phyloP scores from a whole-genome alignment of 2,888 invertebrate species.

The Malachius bipustulatus region DNA sequence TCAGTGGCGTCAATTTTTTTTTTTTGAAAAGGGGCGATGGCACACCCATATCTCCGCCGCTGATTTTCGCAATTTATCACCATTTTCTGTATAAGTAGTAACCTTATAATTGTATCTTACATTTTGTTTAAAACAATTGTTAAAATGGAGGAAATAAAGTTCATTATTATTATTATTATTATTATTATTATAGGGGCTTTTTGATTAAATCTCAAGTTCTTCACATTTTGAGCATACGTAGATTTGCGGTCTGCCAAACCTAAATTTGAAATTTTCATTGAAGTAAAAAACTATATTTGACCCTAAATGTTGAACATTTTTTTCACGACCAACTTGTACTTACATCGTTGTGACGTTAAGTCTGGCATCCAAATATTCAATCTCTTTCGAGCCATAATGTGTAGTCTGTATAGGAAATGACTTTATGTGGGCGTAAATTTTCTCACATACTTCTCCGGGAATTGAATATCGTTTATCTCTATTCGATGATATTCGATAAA shows the following conservation, averaged over 20 bases:
- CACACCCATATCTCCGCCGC: no score
- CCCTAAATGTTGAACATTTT: conserved; percentile 1
- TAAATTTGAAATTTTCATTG: conserved; percentile 1
- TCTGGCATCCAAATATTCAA: conserved; percentile 3
- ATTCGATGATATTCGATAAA: not conserved
- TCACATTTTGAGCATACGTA: conserved; percentile 2
- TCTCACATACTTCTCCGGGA: conserved; percentile 2
- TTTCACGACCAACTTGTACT: conserved; percentile 1
- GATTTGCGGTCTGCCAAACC: conserved; percentile 3
- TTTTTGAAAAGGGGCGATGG: no score
- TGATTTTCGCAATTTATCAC: no score
- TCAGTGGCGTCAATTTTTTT: no score
- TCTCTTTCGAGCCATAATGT: conserved; percentile 2
- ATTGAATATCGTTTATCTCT: conserved; percentile 1
- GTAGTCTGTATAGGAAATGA: conserved; percentile 1
- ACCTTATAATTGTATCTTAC: no score
- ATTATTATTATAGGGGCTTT: conserved; percentile 3
- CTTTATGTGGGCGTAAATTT: conserved; percentile 3
- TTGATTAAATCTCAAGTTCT: conserved; percentile 2
- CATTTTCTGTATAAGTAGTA: no score
- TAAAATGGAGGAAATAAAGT: no score
- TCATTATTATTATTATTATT: no score
- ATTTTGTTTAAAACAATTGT: no score
- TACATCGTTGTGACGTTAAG: not conserved
- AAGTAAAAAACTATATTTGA: conserved; percentile 2